A percentile compares a stretch with the other conserved stretches of the same genome.
Evolutionary conservation across 1,140 invertebrate species (phyloP).

Genomic region (Rhopalosiphum padi): DNA sequence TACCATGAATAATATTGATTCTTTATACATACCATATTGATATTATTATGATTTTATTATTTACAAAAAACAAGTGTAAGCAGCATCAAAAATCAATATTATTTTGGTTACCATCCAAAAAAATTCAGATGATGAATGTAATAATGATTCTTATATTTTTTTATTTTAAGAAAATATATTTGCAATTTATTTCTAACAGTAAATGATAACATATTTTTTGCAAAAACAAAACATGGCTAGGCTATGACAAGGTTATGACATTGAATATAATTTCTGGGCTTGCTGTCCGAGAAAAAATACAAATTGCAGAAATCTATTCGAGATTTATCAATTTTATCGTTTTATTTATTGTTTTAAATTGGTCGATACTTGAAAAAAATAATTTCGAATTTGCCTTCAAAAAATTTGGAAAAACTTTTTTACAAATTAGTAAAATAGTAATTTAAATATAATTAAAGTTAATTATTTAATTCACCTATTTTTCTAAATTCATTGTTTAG

Average conservation of each 20-base stretch:
- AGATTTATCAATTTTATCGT: constrained; percentile 89
- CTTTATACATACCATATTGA: too few species aligned
- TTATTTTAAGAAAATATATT: neutral
- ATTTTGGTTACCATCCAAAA: constrained; percentile 92
- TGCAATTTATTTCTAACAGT: constrained; percentile 69
- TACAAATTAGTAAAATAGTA: constrained; percentile 96
- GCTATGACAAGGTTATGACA: too few species aligned
- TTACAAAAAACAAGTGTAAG: constrained; percentile 69
- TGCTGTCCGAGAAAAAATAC: constrained; percentile 98
- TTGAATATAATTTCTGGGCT: constrained; percentile 89
- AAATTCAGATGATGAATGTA: constrained; percentile 85
- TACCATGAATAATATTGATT: neutral
- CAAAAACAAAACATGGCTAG: constrained; percentile 98
- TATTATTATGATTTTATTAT: constrained; percentile 51
- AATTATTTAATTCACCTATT: constrained; percentile 41
- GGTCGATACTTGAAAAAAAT: constrained; percentile 98
- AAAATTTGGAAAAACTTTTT: constrained; percentile 98
- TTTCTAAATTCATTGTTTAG: constrained; percentile 65
- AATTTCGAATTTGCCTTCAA: constrained; percentile 97
- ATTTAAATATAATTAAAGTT: constrained; percentile 61
- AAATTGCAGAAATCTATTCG: constrained; percentile 89
- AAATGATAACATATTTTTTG: constrained; percentile 91
- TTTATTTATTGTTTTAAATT: constrained; percentile 98
- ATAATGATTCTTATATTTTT: neutral
- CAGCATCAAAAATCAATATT: constrained; percentile 82